A percentile compares a stretch with the other conserved stretches of the same genome.
Conservation (phyloP, 2,113 vertebrate species). For the Antigone vipio region DNA sequence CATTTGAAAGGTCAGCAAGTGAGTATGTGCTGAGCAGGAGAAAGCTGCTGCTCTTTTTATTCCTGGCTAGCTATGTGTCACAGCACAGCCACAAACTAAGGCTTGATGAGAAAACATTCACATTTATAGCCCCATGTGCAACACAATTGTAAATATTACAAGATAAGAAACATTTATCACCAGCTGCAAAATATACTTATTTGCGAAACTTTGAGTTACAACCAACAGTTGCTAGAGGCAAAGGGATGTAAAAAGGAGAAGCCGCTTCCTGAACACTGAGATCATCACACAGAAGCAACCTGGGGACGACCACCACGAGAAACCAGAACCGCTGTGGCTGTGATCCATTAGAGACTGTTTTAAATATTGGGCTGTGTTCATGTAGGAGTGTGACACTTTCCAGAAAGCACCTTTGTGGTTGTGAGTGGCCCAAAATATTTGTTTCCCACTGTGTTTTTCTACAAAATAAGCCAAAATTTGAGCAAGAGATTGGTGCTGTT, state of each 20-base stretch:
- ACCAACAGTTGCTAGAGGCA: too few species aligned
- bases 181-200: neutral
- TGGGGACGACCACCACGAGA: neutral
- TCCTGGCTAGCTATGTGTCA: neutral
- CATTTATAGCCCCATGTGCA: neutral
- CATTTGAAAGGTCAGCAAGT: neutral
- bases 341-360: neutral
- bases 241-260: neutral
- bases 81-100: neutral
- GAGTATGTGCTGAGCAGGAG: fast-evolving
- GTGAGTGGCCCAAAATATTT: neutral
- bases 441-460: neutral
- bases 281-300: neutral
- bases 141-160: neutral
- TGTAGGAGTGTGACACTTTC: neutral
- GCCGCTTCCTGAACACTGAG: neutral
- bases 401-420: neutral
- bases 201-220: neutral
- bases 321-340: neutral
- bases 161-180: neutral
- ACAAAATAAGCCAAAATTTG: neutral
- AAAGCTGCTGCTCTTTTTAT: neutral
- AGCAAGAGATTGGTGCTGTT: neutral
- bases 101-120: neutral
- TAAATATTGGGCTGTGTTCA: too few species aligned